These are phyloP conservation scores for Zaprionus kolodkinae DNA, from an alignment of 1,140 invertebrate species.

Conservation along the genomic window DNA sequence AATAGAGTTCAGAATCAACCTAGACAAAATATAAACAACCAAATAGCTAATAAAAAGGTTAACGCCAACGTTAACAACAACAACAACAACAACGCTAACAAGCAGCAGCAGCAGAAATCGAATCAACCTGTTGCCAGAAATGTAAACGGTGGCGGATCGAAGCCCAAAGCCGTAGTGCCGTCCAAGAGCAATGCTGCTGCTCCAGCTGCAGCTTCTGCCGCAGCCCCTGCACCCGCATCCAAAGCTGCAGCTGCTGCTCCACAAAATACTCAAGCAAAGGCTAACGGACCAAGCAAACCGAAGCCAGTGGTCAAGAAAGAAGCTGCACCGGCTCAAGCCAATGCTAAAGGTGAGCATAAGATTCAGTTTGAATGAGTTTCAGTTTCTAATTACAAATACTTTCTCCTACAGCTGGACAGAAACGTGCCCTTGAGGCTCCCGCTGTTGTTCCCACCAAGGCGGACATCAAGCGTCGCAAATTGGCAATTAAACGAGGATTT, in stretches of 20 bases:
- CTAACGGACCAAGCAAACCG: conserved; percentile 2
- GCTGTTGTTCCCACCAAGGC: conserved; percentile 39
- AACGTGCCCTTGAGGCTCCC: conserved; percentile 34
- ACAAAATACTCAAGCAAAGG: conserved; percentile 38
- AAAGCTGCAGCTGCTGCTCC: conserved; percentile 3
- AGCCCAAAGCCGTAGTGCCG: conserved; percentile 13
- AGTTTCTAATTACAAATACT: neutral
- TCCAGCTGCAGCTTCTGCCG: neutral
- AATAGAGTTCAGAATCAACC: conserved; percentile 29
- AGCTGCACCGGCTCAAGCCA: neutral
- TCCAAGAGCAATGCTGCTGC: conserved; percentile 6
- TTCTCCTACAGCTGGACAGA: conserved; percentile 35
- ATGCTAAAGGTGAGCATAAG: conserved; percentile 10
- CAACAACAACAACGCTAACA: conserved; percentile 11
- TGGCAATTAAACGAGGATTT: conserved; percentile 66
- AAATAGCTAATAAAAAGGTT: conserved; percentile 9
- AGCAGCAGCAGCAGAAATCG: conserved; percentile 1
- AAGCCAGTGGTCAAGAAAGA: conserved; percentile 19
- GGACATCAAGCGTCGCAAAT: conserved; percentile 62
- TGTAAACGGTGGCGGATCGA: conserved; percentile 15
- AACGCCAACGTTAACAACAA: conserved; percentile 4
- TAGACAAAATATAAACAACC: conserved; percentile 5
- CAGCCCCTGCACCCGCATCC: neutral
- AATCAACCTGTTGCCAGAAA: conserved; percentile 13
- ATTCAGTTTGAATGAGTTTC: neutral